These are phyloP conservation scores for Lumbricus terrestris DNA, from an alignment of 2,888 invertebrate species.

Conservation along the genomic window DNA sequence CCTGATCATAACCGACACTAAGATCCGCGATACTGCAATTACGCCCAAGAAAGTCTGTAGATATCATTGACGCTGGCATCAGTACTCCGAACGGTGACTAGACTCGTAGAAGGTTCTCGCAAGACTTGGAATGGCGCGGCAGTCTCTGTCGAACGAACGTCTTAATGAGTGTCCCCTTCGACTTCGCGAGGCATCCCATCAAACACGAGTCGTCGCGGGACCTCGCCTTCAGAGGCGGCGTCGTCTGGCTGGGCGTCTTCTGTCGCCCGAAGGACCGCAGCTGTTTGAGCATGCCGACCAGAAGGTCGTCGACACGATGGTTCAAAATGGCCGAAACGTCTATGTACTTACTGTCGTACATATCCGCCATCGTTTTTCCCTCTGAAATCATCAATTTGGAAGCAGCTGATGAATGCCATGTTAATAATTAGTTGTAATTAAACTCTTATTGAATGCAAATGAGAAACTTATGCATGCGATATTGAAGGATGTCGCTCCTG, in stretches of 20 bases:
- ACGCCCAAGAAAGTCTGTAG: too few species aligned
- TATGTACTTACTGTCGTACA: constrained; percentile 86
- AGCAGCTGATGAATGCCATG: background rate
- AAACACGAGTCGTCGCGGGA: constrained; percentile 23
- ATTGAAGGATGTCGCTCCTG: too few species aligned
- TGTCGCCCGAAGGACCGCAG: constrained; percentile 69
- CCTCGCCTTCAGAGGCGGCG: background rate
- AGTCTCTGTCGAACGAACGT: constrained; percentile 19
- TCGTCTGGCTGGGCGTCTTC: background rate
- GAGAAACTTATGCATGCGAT: too few species aligned
- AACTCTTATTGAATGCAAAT: too few species aligned
- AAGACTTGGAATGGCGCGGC: constrained; percentile 22
- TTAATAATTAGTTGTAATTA: too few species aligned
- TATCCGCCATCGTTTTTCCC: constrained; percentile 87
- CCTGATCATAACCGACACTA: too few species aligned
- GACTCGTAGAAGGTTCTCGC: constrained; percentile 30
- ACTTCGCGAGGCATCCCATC: constrained; percentile 24
- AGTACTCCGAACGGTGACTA: background rate
- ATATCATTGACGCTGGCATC: too few species aligned
- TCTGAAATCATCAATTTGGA: constrained; percentile 66
- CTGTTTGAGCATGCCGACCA: constrained; percentile 88
- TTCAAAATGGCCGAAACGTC: constrained; percentile 98
- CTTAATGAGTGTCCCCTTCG: constrained; percentile 23
- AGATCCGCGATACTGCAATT: too few species aligned
- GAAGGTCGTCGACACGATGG: constrained; percentile 91